phyloP scores from a whole-genome alignment of 2,113 vertebrate species.

The Rana temporaria region DNA sequence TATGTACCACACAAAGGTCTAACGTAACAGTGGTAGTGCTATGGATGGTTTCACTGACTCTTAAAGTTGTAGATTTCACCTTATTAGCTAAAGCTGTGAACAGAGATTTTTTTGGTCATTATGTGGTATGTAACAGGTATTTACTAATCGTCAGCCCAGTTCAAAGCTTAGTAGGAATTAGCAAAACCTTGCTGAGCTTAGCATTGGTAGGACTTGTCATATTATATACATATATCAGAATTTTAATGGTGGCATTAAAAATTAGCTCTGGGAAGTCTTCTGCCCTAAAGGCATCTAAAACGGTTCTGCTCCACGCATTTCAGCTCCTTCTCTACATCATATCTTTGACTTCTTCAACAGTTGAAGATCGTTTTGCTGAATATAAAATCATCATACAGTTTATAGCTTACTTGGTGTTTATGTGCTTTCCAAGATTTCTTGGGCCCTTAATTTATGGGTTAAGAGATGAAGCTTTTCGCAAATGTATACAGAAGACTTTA shows the following conservation, averaged over 20 bases:
- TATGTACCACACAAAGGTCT: neutral
- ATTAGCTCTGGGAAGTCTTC: neutral
- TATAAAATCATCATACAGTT: too few species aligned
- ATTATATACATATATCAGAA: constrained; percentile 23
- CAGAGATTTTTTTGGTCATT: neutral
- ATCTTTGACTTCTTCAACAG: neutral
- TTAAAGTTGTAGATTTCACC: neutral
- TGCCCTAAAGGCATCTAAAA: constrained; percentile 3
- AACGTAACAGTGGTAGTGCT: neutral
- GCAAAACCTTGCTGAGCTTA: neutral
- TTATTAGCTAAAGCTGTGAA: neutral
- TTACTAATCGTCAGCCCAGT: neutral
- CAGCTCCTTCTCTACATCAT: constrained; percentile 11
- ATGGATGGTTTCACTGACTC: neutral
- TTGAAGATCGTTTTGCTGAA: neutral
- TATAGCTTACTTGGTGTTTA: neutral
- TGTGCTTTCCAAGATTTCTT: constrained; percentile 6
- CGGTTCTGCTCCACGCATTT: constrained; percentile 19
- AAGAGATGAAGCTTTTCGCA: neutral
- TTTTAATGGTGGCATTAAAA: neutral
- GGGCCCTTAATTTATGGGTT: constrained; percentile 21
- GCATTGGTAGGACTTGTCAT: neutral
- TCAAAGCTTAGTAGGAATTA: neutral
- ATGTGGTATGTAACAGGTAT: neutral
- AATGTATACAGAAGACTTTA: neutral